phyloP scores from a whole-genome alignment of 2,113 vertebrate species.

The Muscicapa adusta region DNA sequence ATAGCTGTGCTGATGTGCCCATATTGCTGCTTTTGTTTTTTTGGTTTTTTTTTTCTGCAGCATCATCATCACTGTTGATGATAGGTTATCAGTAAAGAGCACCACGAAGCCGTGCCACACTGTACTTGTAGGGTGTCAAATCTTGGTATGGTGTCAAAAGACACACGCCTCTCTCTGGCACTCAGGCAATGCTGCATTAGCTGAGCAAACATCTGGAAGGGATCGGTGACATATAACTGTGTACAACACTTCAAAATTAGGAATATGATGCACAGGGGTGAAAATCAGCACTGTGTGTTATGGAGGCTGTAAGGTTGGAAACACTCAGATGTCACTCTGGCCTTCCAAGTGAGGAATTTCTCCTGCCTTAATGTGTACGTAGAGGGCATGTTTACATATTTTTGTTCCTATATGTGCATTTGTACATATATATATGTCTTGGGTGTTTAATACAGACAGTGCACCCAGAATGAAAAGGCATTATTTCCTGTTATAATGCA shows the following conservation, averaged over 20 bases:
- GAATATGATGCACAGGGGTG: not conserved
- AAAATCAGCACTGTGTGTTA: not conserved
- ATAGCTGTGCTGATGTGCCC: not conserved
- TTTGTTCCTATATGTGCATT: not conserved
- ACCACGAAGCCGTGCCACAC: not conserved
- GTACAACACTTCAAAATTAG: not conserved
- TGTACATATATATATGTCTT: not conserved
- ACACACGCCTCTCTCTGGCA: not conserved
- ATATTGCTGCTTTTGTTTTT: not conserved
- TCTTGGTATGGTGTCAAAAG: not conserved
- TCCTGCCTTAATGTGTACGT: not conserved
- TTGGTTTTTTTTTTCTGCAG: not conserved
- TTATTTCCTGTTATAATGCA: not conserved
- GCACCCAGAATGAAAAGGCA: not conserved
- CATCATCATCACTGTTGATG: not conserved
- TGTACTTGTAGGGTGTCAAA: not conserved
- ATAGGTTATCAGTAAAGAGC: not conserved
- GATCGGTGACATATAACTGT: fast-evolving
- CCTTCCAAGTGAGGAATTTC: not conserved
- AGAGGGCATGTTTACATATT: not conserved
- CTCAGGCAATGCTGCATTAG: not conserved
- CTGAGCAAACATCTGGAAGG: not conserved
- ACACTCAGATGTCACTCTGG: not conserved
- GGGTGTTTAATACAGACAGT: not conserved
- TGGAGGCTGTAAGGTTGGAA: not conserved